Base-by-base conservation (phyloP, 2,888 invertebrate genomes). In the Leptinotarsa rubiginosa region DNA sequence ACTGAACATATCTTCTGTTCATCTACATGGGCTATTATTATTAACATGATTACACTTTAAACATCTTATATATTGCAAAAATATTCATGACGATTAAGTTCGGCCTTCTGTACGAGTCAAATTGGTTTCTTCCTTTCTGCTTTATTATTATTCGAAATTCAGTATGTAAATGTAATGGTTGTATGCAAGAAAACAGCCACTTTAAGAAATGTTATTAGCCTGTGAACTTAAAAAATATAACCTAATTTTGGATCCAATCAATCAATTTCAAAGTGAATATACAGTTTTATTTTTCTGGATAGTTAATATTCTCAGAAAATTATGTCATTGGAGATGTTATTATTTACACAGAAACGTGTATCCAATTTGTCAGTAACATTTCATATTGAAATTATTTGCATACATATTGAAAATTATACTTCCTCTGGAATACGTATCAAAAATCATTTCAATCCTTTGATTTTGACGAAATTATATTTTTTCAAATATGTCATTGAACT, bases 71-170 rank as follows among this genome's bases (percentile, higher is more conserved):
- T 18, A 56, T 15, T 56, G 13, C 16, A 10, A 22, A 56, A 56
- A 22, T 56, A 56, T 56, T 22, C 56, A 56, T 56, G 22, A 56
- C 18, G 2, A 56, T 4, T 56, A 22, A 20, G 22, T 15, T 20
- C 22, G 56, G 13, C 56, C 22, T 56, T 56, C 56, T 56, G 22
- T 52, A 18, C 20, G 15, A 25, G 56, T 25, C 0, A 25, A 56
- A 56, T 22, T 25, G 13, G 56, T 56, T 56, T 56, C 56, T 56
- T 56, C 56, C 56, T 56, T 56, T 25, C 56, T 20, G 4, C 13
- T 22, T 22, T 25, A 13, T 56, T 22, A 56, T 56, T 56, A 20
- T 25, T 56, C 56, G 13, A 20, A 56, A 56, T 56, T 56, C 18
- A 13, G 13, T 22, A 56, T 56, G 56, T 22, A 25, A 56, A 56